These are phyloP conservation scores for Ophion slaviceki DNA, from an alignment of 2,888 invertebrate species.

Conservation along the genomic window DNA sequence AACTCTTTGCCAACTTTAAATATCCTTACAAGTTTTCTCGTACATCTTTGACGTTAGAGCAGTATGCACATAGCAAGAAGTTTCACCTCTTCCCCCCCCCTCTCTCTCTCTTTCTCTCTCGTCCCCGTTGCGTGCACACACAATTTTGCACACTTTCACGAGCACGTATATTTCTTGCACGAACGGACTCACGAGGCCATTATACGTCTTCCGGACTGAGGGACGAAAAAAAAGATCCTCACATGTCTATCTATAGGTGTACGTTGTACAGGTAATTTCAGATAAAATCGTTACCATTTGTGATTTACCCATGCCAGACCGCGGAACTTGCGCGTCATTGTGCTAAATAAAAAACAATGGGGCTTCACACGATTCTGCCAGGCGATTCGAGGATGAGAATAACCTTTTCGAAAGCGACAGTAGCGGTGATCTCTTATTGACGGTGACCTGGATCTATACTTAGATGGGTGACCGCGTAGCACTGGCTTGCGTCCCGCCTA, in stretches of 20 bases:
- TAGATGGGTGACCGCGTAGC: too few relatives aligned
- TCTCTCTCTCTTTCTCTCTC: not conserved
- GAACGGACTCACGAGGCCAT: constrained; percentile 50
- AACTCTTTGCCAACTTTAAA: constrained; percentile 62
- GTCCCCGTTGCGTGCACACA: constrained; percentile 51
- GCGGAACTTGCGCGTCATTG: not conserved
- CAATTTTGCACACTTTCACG: constrained; percentile 51
- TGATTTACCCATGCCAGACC: not conserved
- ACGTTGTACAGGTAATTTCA: not conserved
- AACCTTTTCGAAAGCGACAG: too few relatives aligned
- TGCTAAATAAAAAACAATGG: not conserved
- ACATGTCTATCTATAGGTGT: not conserved
- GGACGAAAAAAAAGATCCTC: not conserved
- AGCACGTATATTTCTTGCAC: constrained; percentile 53
- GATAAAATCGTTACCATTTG: not conserved
- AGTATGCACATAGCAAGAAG: constrained; percentile 30
- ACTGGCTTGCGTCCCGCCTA: too few relatives aligned
- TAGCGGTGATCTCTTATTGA: too few relatives aligned
- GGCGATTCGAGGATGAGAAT: too few relatives aligned
- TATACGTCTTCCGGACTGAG: constrained; percentile 30
- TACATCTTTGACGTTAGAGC: constrained; percentile 51
- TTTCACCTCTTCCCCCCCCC: constrained; percentile 39
- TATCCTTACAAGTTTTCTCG: constrained; percentile 60
- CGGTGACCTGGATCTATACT: too few relatives aligned
- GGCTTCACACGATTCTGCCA: not conserved